Percentiles rank a stretch among this genome's conserved stretches.
phyloP scores from a whole-genome alignment of 1,140 invertebrate genomes.

The Antheraea pernyi region DNA sequence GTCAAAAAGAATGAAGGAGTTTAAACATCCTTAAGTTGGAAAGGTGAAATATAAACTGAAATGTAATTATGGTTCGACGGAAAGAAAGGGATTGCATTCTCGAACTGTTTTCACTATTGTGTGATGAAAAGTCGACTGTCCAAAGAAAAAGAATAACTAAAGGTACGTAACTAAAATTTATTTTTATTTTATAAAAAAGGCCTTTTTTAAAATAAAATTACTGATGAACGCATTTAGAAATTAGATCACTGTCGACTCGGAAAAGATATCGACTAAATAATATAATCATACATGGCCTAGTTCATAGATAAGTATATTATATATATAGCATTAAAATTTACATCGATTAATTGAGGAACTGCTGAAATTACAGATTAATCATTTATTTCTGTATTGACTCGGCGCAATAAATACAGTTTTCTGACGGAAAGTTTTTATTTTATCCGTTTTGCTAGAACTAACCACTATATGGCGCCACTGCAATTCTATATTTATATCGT shows the following conservation, averaged over 20 bases:
- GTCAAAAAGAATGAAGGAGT: neutral
- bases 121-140: slow-evolving; percentile 39
- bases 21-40: neutral
- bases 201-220: too few relatives aligned
- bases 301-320: neutral
- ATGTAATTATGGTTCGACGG: neutral
- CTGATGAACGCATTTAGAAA: neutral
- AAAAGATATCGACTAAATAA: neutral
- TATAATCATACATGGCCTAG: neutral
- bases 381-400: too few relatives aligned
- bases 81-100: slow-evolving; percentile 45
- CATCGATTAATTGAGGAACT: neutral
- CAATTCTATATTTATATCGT: too few relatives aligned
- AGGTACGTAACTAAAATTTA: neutral
- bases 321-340: neutral
- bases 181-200: too few relatives aligned
- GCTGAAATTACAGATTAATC: too few relatives aligned
- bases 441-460: too few relatives aligned
- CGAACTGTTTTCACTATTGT: slow-evolving; percentile 49
- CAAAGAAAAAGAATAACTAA: neutral
- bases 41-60: neutral
- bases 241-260: neutral
- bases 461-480: too few relatives aligned
- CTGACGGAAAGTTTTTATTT: too few relatives aligned
- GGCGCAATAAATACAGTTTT: too few relatives aligned